Conservation (phyloP, 2,888 invertebrate genomes). For the Allophyes oxyacanthae region DNA sequence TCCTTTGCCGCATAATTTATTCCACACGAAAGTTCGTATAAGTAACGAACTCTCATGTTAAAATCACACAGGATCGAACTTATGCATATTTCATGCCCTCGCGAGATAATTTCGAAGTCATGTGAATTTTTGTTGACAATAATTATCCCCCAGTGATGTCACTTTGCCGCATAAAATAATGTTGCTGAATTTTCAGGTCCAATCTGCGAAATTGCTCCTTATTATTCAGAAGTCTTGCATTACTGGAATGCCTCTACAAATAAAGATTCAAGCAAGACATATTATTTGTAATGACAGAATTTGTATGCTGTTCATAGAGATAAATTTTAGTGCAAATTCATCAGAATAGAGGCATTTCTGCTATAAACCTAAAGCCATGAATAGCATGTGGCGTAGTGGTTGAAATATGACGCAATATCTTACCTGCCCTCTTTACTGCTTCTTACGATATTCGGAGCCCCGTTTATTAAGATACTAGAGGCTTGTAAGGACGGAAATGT, state of each 20-base stretch:
- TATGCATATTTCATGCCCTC: slow-evolving; percentile 47
- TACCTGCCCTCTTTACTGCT: slow-evolving; percentile 46
- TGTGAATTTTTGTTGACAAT: slow-evolving; percentile 54
- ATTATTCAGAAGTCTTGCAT: too few species aligned
- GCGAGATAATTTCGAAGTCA: slow-evolving; percentile 45
- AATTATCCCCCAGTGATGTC: too few species aligned
- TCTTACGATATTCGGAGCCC: slow-evolving; percentile 27
- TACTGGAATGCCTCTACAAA: too few species aligned
- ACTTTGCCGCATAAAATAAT: too few species aligned
- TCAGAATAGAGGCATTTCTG: slow-evolving; percentile 50
- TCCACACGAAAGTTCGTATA: slow-evolving; percentile 51
- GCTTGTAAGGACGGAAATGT: slow-evolving; percentile 35
- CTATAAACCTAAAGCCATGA: slow-evolving; percentile 59
- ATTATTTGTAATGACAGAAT: slow-evolving; percentile 2
- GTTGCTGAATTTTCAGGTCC: too few species aligned
- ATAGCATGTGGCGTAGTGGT: slow-evolving; percentile 65
- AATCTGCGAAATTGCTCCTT: too few species aligned
- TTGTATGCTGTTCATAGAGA: slow-evolving; percentile 1
- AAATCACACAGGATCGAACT: slow-evolving; percentile 66
- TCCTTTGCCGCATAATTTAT: slow-evolving; percentile 65
- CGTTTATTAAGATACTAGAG: slow-evolving; percentile 46
- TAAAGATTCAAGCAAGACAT: not conserved
- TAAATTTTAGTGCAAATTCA: slow-evolving; percentile 29
- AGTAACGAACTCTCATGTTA: slow-evolving; percentile 55
- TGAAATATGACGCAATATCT: slow-evolving; percentile 71